These are phyloP conservation scores for Metalampra italica DNA, from an alignment of 2,888 invertebrate genomes.

Conservation along the genomic window DNA sequence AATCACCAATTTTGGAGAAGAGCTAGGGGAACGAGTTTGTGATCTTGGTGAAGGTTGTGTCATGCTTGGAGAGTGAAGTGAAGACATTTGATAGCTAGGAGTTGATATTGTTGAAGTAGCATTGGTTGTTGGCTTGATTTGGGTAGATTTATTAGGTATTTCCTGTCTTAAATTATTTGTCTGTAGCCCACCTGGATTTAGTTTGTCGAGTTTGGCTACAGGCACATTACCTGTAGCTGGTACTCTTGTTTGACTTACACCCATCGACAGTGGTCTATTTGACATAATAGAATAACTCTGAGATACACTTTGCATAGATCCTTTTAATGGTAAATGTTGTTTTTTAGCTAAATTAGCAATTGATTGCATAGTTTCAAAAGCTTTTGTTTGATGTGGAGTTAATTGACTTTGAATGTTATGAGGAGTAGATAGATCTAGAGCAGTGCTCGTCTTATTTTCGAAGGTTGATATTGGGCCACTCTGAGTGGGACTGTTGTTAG, in stretches of 20 bases:
- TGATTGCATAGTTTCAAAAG: constrained; percentile 73
- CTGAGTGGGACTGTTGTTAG: constrained; percentile 38
- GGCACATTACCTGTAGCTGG: constrained; percentile 48
- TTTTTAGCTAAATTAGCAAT: constrained; percentile 74
- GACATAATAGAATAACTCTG: constrained; percentile 49
- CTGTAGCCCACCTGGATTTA: constrained; percentile 32
- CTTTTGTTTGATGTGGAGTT: constrained; percentile 64
- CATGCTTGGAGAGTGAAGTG: constrained; percentile 43
- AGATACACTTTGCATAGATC: constrained; percentile 40
- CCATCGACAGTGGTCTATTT: constrained; percentile 43
- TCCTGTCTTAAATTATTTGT: constrained; percentile 44
- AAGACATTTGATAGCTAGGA: constrained; percentile 42
- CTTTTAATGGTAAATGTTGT: constrained; percentile 60
- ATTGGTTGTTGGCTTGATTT: constrained; percentile 37
- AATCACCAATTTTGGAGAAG: constrained; percentile 72
- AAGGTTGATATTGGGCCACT: constrained; percentile 22
- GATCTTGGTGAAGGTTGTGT: constrained; percentile 61
- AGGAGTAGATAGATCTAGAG: constrained; percentile 70
- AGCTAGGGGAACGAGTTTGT: constrained; percentile 73
- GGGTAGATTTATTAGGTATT: constrained; percentile 38
- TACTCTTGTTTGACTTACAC: constrained; percentile 48
- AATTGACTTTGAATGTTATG: constrained; percentile 62
- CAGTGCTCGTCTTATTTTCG: constrained; percentile 58
- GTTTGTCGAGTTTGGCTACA: constrained; percentile 58
- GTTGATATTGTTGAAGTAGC: constrained; percentile 40